phyloP scores from a whole-genome alignment of 1,140 invertebrate species.

The Pseudomyrmex flavicornis region DNA sequence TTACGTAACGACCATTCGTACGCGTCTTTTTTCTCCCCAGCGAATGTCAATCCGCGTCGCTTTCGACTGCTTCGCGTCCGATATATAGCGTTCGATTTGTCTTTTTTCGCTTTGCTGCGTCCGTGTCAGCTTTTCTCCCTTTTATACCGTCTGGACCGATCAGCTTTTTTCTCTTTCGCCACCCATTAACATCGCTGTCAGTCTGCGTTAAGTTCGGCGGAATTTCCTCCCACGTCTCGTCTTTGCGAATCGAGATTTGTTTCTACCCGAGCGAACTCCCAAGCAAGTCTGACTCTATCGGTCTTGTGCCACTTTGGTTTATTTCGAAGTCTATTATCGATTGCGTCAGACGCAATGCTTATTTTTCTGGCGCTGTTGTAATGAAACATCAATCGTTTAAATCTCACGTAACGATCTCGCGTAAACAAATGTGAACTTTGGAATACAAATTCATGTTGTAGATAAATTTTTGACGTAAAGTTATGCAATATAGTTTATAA shows the following conservation, averaged over 20 bases:
- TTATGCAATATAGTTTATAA: no score
- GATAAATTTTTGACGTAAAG: no score
- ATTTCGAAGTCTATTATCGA: background rate
- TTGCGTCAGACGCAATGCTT: background rate
- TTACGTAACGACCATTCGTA: no score
- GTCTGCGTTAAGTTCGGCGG: background rate
- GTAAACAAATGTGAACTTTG: no score
- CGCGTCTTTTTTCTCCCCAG: background rate
- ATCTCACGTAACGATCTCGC: no score
- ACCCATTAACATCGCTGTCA: background rate
- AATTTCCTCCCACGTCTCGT: background rate
- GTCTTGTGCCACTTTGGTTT: background rate
- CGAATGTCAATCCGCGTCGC: background rate
- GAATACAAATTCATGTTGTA: no score
- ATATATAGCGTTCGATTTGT: background rate
- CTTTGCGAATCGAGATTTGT: background rate
- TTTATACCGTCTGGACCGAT: background rate
- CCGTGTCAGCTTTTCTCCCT: background rate
- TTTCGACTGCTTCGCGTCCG: background rate
- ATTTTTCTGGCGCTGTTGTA: background rate
- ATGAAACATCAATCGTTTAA: no score
- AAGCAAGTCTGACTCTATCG: background rate
- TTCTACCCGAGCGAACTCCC: background rate
- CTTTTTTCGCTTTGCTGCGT: background rate
- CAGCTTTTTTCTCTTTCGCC: background rate